These are phyloP conservation scores for Mythimna albipuncta DNA, from an alignment of 2,888 invertebrate species.

Conservation along the genomic window DNA sequence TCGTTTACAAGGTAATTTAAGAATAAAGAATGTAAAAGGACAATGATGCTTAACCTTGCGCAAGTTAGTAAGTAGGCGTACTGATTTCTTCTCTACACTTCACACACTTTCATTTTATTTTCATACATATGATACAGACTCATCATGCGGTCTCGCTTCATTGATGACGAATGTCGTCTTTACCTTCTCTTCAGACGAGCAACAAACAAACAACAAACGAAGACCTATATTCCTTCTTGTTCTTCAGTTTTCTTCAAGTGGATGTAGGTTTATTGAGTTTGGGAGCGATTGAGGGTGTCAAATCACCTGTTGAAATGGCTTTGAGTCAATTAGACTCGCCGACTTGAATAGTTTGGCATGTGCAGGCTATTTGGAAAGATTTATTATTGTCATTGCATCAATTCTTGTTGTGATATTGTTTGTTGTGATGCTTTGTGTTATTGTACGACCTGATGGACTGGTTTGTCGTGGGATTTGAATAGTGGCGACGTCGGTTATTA, in stretches of 20 bases:
- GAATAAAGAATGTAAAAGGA: too few species aligned
- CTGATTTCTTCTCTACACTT: not conserved
- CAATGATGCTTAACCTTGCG: not conserved
- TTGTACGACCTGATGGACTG: not conserved
- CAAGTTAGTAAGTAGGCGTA: not conserved
- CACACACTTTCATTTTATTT: not conserved
- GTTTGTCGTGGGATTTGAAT: not conserved
- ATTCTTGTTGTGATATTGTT: constrained; percentile 12
- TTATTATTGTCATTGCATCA: constrained; percentile 7
- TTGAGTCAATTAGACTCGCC: constrained; percentile 24
- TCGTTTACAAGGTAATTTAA: too few species aligned
- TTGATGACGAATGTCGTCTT: constrained; percentile 32
- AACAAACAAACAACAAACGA: constrained; percentile 2
- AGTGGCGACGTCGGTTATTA: not conserved
- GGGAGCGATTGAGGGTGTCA: constrained; percentile 38
- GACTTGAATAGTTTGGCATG: constrained; percentile 34
- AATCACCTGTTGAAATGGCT: constrained; percentile 56
- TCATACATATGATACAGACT: not conserved
- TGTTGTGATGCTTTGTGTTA: not conserved
- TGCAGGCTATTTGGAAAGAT: constrained; percentile 1
- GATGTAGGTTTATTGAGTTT: constrained; percentile 46
- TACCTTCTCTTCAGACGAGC: not conserved
- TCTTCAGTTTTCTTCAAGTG: constrained; percentile 26
- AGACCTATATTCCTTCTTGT: constrained; percentile 30
- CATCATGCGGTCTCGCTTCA: constrained; percentile 17